Base-by-base conservation (phyloP, 2,113 vertebrate genomes). In the Solea senegalensis region DNA sequence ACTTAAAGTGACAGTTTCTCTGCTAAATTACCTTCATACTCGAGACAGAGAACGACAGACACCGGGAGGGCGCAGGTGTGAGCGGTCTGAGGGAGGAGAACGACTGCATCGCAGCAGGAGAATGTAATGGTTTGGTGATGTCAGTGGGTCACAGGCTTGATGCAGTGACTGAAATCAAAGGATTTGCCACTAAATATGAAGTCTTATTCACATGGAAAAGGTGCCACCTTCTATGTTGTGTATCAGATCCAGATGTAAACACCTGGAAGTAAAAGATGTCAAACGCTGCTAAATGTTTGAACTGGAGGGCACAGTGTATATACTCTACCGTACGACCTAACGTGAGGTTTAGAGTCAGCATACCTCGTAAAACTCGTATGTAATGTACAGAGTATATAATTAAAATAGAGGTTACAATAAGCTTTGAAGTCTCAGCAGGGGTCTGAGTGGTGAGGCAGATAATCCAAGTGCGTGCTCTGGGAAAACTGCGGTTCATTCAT, bases 321-420 rank as follows among this genome's bases (percentile, higher is more conserved):
- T 43, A 43, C 12, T 0, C 3, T 49, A 21, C 54, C n/a, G 48
- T 61, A 27, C 60, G 28, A 57, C 62, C 15, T 26, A 58, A 75
- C 44, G 26, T 13, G 71, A 15, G 66, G 48, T 78, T 74, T 53
- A 74, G 59, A 43, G 64, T 54, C 49, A 56, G 43, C 52, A 65
- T 43, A 68, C 55, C 67, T 8, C 34, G 58, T 56, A 66, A 46
- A 72, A 52, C 45, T 49, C 58, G 51, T 65, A 62, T 58, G 66
- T 26, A 84, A 71, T 63, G 16, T 53, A 49, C 13, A 40, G 51
- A 43, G 41, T 41, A 49, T 46, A 56, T 84, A 76, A 84, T 78
- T 74, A 67, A 64, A 62, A 62, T 73, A 1, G 40, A 34, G 34
- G 34, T 34, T 34, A 34, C 34, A 34, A 21, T 21, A 21, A 34